Evolutionary conservation across 2,113 vertebrate species (phyloP), one percentile per base, ranked within the genome.

Genomic region (Suricata suricatta): DNA sequence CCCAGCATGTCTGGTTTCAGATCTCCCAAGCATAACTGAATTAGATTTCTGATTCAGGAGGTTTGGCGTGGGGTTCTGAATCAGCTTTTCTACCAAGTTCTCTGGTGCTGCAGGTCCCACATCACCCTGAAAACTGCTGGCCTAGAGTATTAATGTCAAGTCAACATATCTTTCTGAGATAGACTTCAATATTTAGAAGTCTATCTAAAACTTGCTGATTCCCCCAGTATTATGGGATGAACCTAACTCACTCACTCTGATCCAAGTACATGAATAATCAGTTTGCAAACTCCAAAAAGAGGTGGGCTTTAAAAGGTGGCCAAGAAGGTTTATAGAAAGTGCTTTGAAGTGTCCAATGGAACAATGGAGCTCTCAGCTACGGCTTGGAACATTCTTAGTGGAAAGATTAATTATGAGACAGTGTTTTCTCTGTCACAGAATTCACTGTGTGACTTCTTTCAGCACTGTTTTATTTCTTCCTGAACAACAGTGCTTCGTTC

Each of bases 381-480:
- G 38, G 54, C 31, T 52, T 63, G 54, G 31, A 5, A 23, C n/a
- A 82, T 79, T 66, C 52, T 60, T 16, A 25, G 21, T 79, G 80
- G 64, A 63, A 71, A 57, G 31, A 57, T 23, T 38, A 41, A 74
- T 41, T 35, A 63, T 74, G 47, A 68, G n/a, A 19, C 29, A 64
- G 17, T 88, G 11, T 86, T 92, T 87, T 33, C n/a, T 64, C 50
- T 17, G 66, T 41, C 76, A 29, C 80, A 87, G 50, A 90, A 80
- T 84, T 81, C 87, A 60, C 27, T 31, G 13, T 57, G 1, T 74
- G 17, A 68, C 64, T 72, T 90, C 41, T 57, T 64, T 92, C 35
- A 57, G 13, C 41, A 35, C 90, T 86, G 23, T 79, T 95, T 77
- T 41, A 88, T 72, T 84, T 95, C 31, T 88, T 94, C 47, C 44